Evolutionary conservation across 1,140 invertebrate genomes (phyloP).

Genomic region (Mylabris phalerata): DNA sequence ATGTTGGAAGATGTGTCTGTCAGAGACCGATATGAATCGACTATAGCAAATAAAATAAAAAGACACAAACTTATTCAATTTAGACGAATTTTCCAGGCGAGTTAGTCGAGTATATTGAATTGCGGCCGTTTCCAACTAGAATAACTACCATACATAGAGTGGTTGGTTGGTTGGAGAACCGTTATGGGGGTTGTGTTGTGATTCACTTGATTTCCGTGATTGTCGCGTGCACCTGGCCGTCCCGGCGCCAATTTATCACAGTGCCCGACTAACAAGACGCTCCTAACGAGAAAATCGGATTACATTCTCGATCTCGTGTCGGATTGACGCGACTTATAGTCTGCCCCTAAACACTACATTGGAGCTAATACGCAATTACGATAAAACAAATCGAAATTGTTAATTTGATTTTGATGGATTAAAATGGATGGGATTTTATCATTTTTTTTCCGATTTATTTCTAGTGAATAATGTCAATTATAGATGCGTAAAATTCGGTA

Average conservation of each 20-base stretch:
- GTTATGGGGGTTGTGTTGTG: neutral
- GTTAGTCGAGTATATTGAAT: conserved; percentile 33
- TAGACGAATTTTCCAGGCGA: conserved; percentile 33
- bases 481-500: conserved; percentile 15
- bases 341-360: conserved; percentile 1
- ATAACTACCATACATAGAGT: no score
- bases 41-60: conserved; percentile 31
- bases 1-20: conserved; percentile 10
- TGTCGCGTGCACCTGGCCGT: conserved; percentile 22
- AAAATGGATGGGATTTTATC: neutral
- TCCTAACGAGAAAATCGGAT: conserved; percentile 40
- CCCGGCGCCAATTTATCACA: conserved; percentile 34
- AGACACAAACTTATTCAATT: conserved; percentile 38
- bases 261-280: conserved; percentile 37
- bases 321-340: conserved; percentile 32
- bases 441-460: no score
- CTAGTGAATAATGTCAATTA: conserved; percentile 7
- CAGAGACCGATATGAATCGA: conserved; percentile 28
- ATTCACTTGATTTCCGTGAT: conserved; percentile 17
- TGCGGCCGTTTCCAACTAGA: conserved; percentile 5
- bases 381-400: neutral
- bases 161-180: neutral
- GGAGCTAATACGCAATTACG: conserved; percentile 1
- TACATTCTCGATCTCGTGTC: conserved; percentile 37
- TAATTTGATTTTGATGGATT: neutral